Conservation (phyloP, 2,113 vertebrate species). For the Notarius quadriscutis region DNA sequence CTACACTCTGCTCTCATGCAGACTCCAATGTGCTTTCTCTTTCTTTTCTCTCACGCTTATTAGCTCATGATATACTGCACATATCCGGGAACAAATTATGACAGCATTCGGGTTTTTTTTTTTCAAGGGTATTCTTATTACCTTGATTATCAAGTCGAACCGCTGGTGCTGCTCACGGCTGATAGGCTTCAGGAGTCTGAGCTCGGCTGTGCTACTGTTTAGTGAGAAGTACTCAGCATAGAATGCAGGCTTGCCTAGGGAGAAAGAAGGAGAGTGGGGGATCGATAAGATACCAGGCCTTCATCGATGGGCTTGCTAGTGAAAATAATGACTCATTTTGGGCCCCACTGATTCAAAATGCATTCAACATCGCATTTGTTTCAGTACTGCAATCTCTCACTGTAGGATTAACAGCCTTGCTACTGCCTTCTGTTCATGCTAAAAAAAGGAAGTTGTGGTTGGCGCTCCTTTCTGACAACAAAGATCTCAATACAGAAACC, state of each 20-base stretch:
- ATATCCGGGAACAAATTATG: background rate
- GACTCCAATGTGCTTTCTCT: background rate
- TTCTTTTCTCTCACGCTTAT: background rate
- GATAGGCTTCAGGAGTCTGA: constrained; percentile 85
- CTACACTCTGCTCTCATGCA: background rate
- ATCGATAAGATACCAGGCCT: constrained; percentile 18
- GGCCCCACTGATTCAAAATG: background rate
- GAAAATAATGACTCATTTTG: constrained; percentile 32
- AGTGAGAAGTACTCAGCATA: constrained; percentile 86
- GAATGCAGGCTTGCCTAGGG: constrained; percentile 87
- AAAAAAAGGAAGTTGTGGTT: background rate
- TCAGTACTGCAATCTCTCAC: background rate
- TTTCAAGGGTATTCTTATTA: constrained; percentile 64
- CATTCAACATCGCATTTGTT: constrained; percentile 9
- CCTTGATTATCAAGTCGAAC: constrained; percentile 99
- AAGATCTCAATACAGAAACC: constrained; percentile 60
- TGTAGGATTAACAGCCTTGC: constrained; percentile 24
- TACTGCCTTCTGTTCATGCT: background rate
- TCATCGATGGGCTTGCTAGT: background rate
- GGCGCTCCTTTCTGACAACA: background rate
- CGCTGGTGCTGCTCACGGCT: constrained; percentile 87
- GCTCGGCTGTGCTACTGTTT: constrained; percentile 86
- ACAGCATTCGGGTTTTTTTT: background rate
- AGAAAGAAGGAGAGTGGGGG: constrained; percentile 10
- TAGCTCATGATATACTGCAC: background rate